A percentile compares a stretch with the other conserved stretches of the same genome.
These are phyloP conservation scores for Tonatia bakeri DNA, from an alignment of 2,113 vertebrate genomes.

Conservation along the genomic window DNA sequence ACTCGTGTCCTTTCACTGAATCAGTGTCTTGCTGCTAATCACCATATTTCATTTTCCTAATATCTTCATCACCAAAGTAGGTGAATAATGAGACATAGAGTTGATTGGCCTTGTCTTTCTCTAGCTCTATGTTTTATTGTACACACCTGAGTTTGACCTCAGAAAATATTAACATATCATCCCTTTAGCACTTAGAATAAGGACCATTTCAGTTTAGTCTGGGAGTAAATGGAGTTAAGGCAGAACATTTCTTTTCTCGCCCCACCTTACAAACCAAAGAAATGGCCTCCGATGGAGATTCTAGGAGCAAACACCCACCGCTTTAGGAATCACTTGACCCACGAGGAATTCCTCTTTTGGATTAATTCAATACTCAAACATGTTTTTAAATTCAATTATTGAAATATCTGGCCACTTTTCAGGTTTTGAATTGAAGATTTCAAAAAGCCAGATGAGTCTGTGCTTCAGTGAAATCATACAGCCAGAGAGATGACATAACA, in stretches of 20 bases:
- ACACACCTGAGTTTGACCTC: neutral
- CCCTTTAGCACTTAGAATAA: neutral
- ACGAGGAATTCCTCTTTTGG: neutral
- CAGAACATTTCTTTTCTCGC: neutral
- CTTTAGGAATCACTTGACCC: neutral
- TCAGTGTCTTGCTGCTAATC: neutral
- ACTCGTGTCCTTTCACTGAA: neutral
- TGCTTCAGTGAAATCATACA: constrained; percentile 45
- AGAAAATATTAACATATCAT: neutral
- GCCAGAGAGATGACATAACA: constrained; percentile 41
- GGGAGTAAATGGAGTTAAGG: neutral
- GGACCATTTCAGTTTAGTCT: neutral
- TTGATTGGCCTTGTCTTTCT: neutral
- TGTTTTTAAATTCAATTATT: neutral
- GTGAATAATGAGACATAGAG: neutral
- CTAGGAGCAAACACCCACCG: neutral
- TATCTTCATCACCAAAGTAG: neutral
- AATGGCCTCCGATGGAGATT: neutral
- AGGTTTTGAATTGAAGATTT: constrained; percentile 16
- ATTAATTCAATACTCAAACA: neutral
- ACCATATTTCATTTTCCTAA: neutral
- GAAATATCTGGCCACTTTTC: neutral
- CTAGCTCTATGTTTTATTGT: neutral
- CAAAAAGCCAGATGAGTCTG: neutral
- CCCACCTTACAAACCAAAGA: neutral